These are phyloP conservation scores for Pyxicephalus adspersus DNA, from an alignment of 2,113 vertebrate species.

Conservation along the genomic window DNA sequence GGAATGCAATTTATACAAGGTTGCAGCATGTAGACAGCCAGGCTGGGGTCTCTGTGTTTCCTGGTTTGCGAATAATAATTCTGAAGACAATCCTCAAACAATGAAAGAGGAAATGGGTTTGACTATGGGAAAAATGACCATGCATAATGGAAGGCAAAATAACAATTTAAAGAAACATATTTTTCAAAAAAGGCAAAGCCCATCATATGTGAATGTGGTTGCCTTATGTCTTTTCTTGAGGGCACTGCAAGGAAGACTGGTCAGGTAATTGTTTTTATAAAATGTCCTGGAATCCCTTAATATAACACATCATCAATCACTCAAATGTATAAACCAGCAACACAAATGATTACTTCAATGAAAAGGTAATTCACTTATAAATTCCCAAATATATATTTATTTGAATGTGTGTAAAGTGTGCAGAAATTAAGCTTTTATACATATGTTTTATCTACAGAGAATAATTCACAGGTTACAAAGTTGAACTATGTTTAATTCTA, in stretches of 20 bases:
- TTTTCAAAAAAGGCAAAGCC: not conserved
- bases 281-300: no score
- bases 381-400: slow-evolving; percentile 54
- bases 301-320: no score
- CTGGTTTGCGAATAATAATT: slow-evolving; percentile 41
- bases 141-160: not conserved
- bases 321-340: not conserved
- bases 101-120: slow-evolving; percentile 47
- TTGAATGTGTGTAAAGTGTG: slow-evolving; percentile 25
- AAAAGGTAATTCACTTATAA: slow-evolving; percentile 24
- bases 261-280: no score
- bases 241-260: not conserved
- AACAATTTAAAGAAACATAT: not conserved
- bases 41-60: slow-evolving; percentile 34
- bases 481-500: not conserved
- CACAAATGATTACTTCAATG: not conserved
- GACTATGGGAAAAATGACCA: not conserved
- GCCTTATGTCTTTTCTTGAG: not conserved
- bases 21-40: not conserved
- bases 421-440: slow-evolving; percentile 15
- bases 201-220: not conserved
- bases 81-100: slow-evolving; percentile 34
- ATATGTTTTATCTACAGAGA: slow-evolving; percentile 28
- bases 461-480: not conserved
- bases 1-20: not conserved